These are phyloP conservation scores for Volucella inanis DNA, from an alignment of 2,888 invertebrate species.

Conservation along the genomic window DNA sequence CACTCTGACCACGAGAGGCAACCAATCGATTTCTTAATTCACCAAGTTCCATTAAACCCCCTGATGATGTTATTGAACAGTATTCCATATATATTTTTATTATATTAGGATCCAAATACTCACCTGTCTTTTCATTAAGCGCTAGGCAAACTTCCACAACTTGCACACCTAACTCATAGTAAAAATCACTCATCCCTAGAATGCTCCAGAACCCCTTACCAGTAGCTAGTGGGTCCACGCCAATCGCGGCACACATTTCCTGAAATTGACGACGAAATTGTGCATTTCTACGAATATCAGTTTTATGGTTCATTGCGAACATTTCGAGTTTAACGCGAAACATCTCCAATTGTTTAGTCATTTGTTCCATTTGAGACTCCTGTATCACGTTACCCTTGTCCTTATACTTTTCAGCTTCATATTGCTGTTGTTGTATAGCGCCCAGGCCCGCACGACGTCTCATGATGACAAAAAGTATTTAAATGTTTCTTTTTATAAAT, in stretches of 20 bases:
- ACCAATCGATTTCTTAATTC: conserved; percentile 90
- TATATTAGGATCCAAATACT: neutral
- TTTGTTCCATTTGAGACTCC: conserved; percentile 95
- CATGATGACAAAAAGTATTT: conserved; percentile 84
- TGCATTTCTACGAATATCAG: conserved; percentile 96
- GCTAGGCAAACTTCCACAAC: conserved; percentile 99
- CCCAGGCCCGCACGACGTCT: conserved; percentile 92
- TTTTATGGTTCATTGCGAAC: conserved; percentile 97
- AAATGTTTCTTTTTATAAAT: neutral
- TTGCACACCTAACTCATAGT: conserved; percentile 98
- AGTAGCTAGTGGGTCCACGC: conserved; percentile 97
- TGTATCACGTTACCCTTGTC: conserved; percentile 96
- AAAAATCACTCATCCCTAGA: conserved; percentile 99
- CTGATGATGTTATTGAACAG: conserved; percentile 58
- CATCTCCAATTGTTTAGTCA: conserved; percentile 96
- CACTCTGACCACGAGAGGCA: conserved; percentile 90
- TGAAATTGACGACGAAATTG: conserved; percentile 98
- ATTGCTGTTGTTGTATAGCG: conserved; percentile 93
- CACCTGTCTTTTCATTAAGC: conserved; percentile 94
- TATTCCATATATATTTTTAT: neutral
- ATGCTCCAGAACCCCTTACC: conserved; percentile 99
- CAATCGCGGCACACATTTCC: conserved; percentile 99
- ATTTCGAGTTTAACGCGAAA: conserved; percentile 96
- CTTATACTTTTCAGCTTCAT: conserved; percentile 94
- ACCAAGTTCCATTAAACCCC: conserved; percentile 92